These are phyloP conservation scores for Zosterops japonicus DNA, from an alignment of 2,113 vertebrate genomes.

Conservation along the genomic window DNA sequence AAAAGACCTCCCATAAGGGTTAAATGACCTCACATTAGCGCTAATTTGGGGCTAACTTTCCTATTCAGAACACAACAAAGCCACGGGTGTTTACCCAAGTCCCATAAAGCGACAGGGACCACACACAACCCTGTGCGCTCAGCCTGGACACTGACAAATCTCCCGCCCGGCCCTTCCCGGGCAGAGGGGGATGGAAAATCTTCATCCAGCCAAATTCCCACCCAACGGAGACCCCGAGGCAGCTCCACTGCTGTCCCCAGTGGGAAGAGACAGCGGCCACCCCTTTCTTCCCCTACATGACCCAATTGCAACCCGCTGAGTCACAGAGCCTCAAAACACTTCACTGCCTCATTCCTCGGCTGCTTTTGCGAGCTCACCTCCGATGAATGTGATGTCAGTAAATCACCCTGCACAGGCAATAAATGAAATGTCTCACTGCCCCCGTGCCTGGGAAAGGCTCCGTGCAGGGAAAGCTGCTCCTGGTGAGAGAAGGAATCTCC, in stretches of 20 bases:
- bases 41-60: conserved; percentile 59
- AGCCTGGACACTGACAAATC: neutral
- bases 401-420: neutral
- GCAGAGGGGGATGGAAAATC: neutral
- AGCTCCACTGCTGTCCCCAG: neutral
- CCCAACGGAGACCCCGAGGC: neutral
- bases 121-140: conserved; percentile 30
- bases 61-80: conserved; percentile 65
- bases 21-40: conserved; percentile 60
- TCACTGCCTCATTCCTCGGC: neutral
- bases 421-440: neutral
- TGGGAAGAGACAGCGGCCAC: neutral
- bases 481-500: neutral
- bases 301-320: neutral
- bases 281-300: neutral
- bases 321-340: neutral
- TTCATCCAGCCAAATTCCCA: neutral
- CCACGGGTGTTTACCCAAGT: neutral
- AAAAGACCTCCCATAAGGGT: conserved; percentile 51
- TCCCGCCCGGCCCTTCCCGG: neutral
- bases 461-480: accelerated
- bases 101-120: conserved; percentile 33
- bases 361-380: neutral
- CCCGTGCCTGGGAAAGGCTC: neutral
- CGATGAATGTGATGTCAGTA: neutral